Conservation (phyloP, 1,140 invertebrate genomes). For the Aphaenogaster rudis region DNA sequence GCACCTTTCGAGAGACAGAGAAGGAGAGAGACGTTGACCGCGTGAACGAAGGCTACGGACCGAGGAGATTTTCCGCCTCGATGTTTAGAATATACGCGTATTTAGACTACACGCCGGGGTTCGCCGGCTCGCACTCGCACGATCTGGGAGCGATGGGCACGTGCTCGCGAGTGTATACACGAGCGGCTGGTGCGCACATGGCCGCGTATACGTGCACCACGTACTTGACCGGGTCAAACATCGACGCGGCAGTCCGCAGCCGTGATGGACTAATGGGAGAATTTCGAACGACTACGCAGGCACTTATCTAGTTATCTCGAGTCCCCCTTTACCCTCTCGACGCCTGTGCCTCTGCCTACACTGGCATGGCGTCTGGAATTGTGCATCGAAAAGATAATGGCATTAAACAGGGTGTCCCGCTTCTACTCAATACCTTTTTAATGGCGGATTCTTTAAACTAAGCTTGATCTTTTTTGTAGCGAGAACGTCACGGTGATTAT, state of each 20-base stretch:
- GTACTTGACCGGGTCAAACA: conserved; percentile 59
- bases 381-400: background rate
- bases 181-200: conserved; percentile 47
- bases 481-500: conserved; percentile 2
- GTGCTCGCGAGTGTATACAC: conserved; percentile 26
- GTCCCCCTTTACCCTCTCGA: conserved; percentile 1
- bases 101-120: conserved; percentile 18
- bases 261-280: conserved; percentile 31
- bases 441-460: background rate
- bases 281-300: conserved; percentile 25
- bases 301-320: conserved; percentile 49
- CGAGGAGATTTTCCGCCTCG: conserved; percentile 41
- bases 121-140: background rate
- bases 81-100: conserved; percentile 37
- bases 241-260: background rate
- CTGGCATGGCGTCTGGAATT: background rate
- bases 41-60: background rate
- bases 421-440: background rate
- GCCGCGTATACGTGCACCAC: conserved; percentile 1
- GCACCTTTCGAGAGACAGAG: background rate
- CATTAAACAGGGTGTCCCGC: background rate
- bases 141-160: conserved; percentile 15
- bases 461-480: background rate
- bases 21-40: conserved; percentile 39
- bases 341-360: background rate